phyloP scores from a whole-genome alignment of 2,888 invertebrate genomes.

The Torymus auratus region DNA sequence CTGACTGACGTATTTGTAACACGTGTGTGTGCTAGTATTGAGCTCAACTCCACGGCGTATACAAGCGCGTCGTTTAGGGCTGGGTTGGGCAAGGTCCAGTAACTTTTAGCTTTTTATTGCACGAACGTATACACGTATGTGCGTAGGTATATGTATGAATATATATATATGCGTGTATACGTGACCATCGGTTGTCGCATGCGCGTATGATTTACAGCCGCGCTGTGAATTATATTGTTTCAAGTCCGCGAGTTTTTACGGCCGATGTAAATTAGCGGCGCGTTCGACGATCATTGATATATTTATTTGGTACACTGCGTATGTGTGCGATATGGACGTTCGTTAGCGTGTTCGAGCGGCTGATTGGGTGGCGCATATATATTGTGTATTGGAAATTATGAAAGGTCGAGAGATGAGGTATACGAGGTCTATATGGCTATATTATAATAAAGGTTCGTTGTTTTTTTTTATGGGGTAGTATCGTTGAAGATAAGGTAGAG shows the following conservation, averaged over 20 bases:
- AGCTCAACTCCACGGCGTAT: not conserved
- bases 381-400: not conserved
- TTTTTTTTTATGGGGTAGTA: too few species aligned
- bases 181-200: too few species aligned
- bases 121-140: too few species aligned
- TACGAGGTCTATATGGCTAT: too few species aligned
- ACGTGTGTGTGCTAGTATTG: not conserved
- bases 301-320: not conserved
- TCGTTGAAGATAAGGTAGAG: too few species aligned
- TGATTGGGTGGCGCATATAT: not conserved
- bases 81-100: not conserved
- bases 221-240: not conserved
- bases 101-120: too few species aligned
- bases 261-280: not conserved
- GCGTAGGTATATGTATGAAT: too few species aligned
- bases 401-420: too few species aligned
- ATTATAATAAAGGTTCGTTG: too few species aligned
- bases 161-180: too few species aligned
- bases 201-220: slow-evolving; percentile 4
- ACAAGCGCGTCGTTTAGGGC: not conserved
- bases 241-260: not conserved
- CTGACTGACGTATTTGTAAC: slow-evolving; percentile 25
- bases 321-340: not conserved
- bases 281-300: not conserved
- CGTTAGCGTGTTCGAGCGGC: slow-evolving; percentile 1